Evolutionary conservation across 2,888 invertebrate genomes (phyloP).

Genomic region (Cosmia pyralina): DNA sequence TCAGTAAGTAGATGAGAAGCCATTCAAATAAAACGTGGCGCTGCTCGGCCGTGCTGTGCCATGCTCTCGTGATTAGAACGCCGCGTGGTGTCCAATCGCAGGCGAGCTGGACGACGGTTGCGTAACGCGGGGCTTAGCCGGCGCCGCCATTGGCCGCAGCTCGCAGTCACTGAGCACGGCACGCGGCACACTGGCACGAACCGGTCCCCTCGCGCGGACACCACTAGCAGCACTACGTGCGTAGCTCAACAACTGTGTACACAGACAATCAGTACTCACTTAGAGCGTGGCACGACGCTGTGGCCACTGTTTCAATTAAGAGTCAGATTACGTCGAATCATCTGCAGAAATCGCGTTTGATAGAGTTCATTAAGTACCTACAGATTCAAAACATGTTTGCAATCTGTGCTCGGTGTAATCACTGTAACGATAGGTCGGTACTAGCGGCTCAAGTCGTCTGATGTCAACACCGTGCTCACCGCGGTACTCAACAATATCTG

Average conservation of each 20-base stretch:
- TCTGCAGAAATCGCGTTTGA: constrained; percentile 7
- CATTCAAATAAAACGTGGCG: constrained; percentile 11
- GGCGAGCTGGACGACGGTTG: constrained; percentile 19
- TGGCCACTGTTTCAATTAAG: neutral
- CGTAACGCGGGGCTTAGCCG: constrained; percentile 40
- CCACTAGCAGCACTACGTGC: constrained; percentile 11
- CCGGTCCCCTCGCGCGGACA: constrained; percentile 53
- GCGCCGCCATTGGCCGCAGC: constrained; percentile 56
- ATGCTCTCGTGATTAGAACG: constrained; percentile 9
- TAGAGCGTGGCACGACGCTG: neutral
- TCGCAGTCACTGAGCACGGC: constrained; percentile 53
- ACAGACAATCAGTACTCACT: neutral
- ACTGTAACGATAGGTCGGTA: neutral
- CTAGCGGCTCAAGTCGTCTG: neutral
- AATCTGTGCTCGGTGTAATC: neutral
- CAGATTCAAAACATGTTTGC: neutral
- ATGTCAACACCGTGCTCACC: neutral
- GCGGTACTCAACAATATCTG: neutral
- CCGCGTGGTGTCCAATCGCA: constrained; percentile 43
- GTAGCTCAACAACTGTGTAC: constrained; percentile 17
- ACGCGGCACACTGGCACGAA: constrained; percentile 23
- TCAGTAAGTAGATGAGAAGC: constrained; percentile 10
- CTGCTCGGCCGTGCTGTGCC: constrained; percentile 9
- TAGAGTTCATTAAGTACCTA: constrained; percentile 1
- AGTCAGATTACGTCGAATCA: constrained; percentile 1